Base-by-base conservation (phyloP, 1,140 invertebrate genomes). In the Centruroides vittatus region DNA sequence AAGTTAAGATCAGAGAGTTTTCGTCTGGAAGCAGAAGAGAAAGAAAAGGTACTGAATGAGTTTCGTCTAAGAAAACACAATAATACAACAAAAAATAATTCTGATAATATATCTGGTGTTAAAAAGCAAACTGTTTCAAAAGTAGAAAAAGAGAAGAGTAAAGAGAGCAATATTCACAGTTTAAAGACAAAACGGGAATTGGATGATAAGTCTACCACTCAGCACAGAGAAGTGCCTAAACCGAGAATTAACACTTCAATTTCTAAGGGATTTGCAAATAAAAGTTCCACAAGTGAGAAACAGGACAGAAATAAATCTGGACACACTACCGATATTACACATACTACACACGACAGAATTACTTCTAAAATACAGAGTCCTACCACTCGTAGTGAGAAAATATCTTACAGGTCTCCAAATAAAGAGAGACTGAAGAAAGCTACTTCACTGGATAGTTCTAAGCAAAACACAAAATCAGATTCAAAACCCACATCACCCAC, bases 1-100 rank as follows among this genome's bases (percentile, higher is more conserved):
- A 92, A 91, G 72, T 89, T 88, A 69, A 83, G 86, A 59, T 85
- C 85, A 0, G 88, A 93, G 68, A 86, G 85, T 34, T 87, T 92
- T 61, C 80, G 84, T 50, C 78, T 80, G 61, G 74, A 79, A 55
- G 80, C 80, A 67, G 70, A 72, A 36, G 78, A 62, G 35, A 64
- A 64, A 23, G 62, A 64, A 55, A 64, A 61, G n/a, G 62, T 64
- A 46, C 59, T 61, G 50, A 64, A 57, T 12, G 59, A 64, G 11
- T 64, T 64, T 9, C 50, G 62, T 10, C 8, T 61, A 4, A 55
- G 59, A 13, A 64, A 64, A 51, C 59, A 61, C 7, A 35, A 51
- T 47, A 35, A 12, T 55, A 5, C 54, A 23, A 55, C 23, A 55
- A 12, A 35, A 36, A 36, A 11, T 12, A 35, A 34, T 35, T 36